Evolutionary conservation across 2,888 invertebrate genomes (phyloP).

Genomic region (Myathropa florea): DNA sequence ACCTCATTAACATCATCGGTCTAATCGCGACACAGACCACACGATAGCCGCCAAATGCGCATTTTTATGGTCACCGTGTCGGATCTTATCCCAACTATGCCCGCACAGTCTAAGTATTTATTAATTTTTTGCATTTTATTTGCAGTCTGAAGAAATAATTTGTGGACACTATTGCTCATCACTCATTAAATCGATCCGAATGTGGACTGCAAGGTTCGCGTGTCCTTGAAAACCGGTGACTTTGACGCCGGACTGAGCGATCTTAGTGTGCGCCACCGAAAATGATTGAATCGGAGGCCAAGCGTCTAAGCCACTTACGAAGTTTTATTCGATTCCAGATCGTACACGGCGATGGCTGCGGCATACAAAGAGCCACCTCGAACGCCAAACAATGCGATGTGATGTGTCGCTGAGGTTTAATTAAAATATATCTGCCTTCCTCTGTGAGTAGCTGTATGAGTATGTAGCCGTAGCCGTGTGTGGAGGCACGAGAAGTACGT

Average conservation of each 20-base stretch:
- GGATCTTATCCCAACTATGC: conserved; percentile 2
- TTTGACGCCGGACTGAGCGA: background rate
- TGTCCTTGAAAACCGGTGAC: conserved; percentile 7
- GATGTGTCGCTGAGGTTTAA: background rate
- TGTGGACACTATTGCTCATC: background rate
- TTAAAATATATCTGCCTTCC: background rate
- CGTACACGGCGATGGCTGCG: background rate
- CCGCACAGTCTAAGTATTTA: background rate
- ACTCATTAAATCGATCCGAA: background rate
- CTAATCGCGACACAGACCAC: conserved; percentile 40
- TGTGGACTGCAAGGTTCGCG: background rate
- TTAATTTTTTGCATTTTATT: background rate
- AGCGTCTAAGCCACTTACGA: conserved; percentile 6
- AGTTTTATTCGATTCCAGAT: conserved; percentile 12
- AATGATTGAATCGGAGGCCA: background rate
- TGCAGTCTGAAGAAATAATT: background rate
- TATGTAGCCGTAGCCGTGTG: background rate
- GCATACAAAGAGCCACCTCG: conserved; percentile 3
- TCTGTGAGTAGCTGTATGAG: background rate
- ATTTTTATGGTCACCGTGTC: conserved; percentile 18
- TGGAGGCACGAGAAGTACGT: background rate
- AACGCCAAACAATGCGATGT: conserved; percentile 22
- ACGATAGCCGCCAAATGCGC: conserved; percentile 28
- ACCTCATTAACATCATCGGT: conserved; percentile 25
- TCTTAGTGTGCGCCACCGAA: background rate